Conservation (phyloP, 1,140 invertebrate genomes). For the Parapsyche elsis region DNA sequence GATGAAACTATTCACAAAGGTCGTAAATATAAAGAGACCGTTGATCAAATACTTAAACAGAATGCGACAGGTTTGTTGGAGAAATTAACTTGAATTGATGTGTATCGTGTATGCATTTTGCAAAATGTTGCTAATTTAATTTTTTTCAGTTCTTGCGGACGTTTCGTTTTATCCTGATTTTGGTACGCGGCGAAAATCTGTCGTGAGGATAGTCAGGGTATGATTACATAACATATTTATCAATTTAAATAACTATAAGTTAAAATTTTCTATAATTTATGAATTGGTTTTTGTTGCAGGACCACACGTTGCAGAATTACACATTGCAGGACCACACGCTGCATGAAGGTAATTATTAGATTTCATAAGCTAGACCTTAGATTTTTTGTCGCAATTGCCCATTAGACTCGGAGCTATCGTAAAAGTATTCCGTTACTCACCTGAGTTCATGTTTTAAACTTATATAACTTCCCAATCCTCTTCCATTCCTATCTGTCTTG, state of each 20-base stretch:
- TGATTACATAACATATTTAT: not conserved
- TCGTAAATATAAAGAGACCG: slow-evolving; percentile 64
- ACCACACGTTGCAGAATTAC: too few relatives aligned
- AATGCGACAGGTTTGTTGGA: not conserved
- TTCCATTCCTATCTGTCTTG: too few relatives aligned
- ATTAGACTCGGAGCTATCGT: too few relatives aligned
- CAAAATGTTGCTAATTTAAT: not conserved
- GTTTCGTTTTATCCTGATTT: not conserved
- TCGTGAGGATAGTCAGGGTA: not conserved
- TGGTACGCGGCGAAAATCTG: not conserved
- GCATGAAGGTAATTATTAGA: too few relatives aligned
- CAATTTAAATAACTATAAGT: not conserved
- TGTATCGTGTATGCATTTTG: slow-evolving; percentile 4
- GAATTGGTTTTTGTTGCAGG: too few relatives aligned
- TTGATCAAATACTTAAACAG: slow-evolving; percentile 62
- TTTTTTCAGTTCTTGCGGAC: not conserved
- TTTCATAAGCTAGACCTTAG: too few relatives aligned
- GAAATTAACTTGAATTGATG: not conserved
- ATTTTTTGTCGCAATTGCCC: too few relatives aligned
- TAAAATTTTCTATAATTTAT: too few relatives aligned
- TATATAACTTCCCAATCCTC: too few relatives aligned
- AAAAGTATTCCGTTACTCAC: too few relatives aligned
- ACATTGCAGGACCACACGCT: too few relatives aligned
- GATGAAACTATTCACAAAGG: slow-evolving; percentile 59
- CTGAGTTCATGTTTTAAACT: too few relatives aligned